Evolutionary conservation across 2,113 vertebrate genomes (phyloP), one percentile per base, ranked within the genome.

Genomic region (Colistium nudipinnis): DNA sequence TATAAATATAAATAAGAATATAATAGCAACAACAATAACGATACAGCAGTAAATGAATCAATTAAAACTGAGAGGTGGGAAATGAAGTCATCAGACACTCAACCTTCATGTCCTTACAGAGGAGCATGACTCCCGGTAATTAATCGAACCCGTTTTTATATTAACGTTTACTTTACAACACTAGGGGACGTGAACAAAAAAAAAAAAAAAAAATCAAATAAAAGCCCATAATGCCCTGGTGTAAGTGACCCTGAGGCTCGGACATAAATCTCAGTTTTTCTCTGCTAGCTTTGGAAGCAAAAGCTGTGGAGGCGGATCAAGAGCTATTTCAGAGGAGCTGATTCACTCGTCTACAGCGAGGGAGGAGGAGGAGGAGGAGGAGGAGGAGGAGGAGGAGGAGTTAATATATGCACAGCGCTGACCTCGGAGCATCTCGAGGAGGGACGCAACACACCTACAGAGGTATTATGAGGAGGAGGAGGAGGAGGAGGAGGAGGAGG

Each of bases 261-360:
- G 56, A 75, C 74, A 81, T 76, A 48, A 80, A 83, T 80, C 47
- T 55, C 49, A 55, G 41, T 45, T 69, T 59, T 70, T 39, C 55
- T 62, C 55, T n/a, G 57, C 28, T 28, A 38, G 45, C 80, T 54
- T 66, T 76, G 27, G n/a, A 81, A 74, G 59, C 45, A 59, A 69
- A 64, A 60, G 62, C 65, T 61, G 78, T 71, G 83, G 83, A 35
- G 86, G 86, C 78, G 75, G 84, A 87, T 82, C 75, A 68, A 73
- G 70, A 65, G 49, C 62, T 83, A 78, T 86, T 82, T 78, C 36
- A 66, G 81, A 16, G 61, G 55, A 60, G 76, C 57, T 75, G 84
- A 88, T 52, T 81, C 88, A 86, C 75, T 77, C 24, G 36, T 67
- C 62, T 64, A 72, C 66, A 27, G 75, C 38, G 61, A 62, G 72